phyloP scores from a whole-genome alignment of 1,140 invertebrate genomes.

The Dysdera silvatica region DNA sequence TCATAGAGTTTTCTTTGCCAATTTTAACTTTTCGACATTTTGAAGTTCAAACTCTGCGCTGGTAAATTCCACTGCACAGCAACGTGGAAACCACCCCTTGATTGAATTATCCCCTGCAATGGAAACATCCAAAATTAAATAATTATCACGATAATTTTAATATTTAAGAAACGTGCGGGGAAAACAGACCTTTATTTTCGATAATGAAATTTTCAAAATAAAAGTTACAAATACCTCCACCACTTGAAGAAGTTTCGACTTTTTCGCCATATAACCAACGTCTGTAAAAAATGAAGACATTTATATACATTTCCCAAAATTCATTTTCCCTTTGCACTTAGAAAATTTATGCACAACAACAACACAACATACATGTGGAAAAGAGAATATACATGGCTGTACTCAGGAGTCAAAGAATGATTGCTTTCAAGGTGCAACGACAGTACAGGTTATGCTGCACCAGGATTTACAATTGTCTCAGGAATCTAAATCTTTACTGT shows the following conservation, averaged over 20 bases:
- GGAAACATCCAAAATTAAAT: too few species aligned
- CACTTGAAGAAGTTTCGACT: slow-evolving; percentile 34
- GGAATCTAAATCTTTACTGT: too few species aligned
- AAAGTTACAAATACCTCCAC: slow-evolving; percentile 26
- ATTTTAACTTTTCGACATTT: not conserved
- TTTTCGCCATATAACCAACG: slow-evolving; percentile 82
- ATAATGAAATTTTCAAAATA: too few species aligned
- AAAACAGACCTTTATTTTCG: too few species aligned
- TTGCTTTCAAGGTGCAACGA: too few species aligned
- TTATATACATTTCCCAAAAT: too few species aligned
- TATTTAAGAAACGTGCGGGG: too few species aligned
- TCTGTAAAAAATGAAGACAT: slow-evolving; percentile 48
- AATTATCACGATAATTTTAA: too few species aligned
- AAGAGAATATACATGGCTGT: not conserved
- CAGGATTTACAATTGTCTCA: too few species aligned
- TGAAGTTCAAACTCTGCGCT: slow-evolving; percentile 20
- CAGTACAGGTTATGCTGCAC: too few species aligned
- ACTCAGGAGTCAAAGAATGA: too few species aligned
- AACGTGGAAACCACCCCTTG: slow-evolving; percentile 77
- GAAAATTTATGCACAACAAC: not conserved
- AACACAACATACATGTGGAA: not conserved
- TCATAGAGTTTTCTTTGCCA: slow-evolving; percentile 13
- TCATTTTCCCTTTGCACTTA: not conserved
- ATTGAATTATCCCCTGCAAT: not conserved
- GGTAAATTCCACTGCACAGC: slow-evolving; percentile 54